These are phyloP conservation scores for Octomys mimax DNA, from an alignment of 2,797 vertebrate genomes.

Conservation along the genomic window DNA sequence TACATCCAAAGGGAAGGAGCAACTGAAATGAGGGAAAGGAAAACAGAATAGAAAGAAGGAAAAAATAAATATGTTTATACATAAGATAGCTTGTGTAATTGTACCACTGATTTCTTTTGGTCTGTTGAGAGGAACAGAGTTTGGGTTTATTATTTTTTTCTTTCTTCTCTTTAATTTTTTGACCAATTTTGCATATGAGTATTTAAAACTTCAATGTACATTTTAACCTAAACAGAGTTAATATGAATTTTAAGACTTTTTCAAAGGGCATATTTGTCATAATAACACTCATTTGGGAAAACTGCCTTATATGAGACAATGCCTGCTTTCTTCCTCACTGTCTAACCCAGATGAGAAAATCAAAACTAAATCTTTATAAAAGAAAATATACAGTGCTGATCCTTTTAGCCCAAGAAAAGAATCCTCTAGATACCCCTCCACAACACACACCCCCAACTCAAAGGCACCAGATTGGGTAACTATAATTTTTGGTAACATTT, in stretches of 20 bases:
- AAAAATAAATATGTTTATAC: too few species aligned
- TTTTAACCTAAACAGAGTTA: not conserved
- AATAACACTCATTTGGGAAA: constrained; percentile 3
- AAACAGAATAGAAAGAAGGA: too few species aligned
- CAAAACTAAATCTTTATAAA: not conserved
- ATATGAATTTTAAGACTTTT: not conserved
- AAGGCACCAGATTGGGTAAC: not conserved
- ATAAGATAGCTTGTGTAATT: too few species aligned
- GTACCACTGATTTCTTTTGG: too few species aligned
- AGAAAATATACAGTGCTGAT: not conserved
- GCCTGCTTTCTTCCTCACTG: not conserved
- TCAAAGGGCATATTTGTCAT: not conserved
- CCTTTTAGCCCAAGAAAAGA: not conserved
- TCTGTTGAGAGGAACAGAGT: too few species aligned
- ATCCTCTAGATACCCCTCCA: not conserved
- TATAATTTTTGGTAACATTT: not conserved
- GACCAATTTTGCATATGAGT: not conserved
- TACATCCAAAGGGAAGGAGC: too few species aligned
- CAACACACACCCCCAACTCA: too few species aligned
- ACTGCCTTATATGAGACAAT: not conserved
- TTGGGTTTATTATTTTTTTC: too few species aligned
- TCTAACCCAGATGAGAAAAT: not conserved
- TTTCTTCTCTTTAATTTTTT: too few species aligned
- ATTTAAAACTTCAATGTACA: constrained; percentile 35
- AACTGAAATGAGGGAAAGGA: too few species aligned